Base-by-base conservation (phyloP, 2,113 vertebrate species). In the Ptilorrhoa leucosticta region DNA sequence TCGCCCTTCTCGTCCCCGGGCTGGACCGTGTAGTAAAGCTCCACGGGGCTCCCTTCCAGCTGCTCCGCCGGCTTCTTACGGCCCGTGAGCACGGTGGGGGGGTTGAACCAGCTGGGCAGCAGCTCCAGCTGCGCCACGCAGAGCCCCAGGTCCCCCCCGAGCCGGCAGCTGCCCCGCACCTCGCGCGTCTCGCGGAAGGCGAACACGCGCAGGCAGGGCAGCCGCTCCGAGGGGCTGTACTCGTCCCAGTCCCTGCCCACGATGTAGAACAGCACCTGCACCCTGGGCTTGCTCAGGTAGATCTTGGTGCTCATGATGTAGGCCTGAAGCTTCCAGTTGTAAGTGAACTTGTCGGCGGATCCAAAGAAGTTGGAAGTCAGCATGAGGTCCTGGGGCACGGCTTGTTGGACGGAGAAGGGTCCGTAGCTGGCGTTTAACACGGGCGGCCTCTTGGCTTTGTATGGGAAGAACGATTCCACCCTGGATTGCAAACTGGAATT, bases 151-250 rank as follows among this genome's bases (percentile, higher is more conserved):
- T 98, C 98, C 15, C 99, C 99, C 6, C 91, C 69, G 20, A 99
- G 97, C 48, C 98, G 97, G 97, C 99, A 99, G 94, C 98, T 98
- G 73, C 98, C 99, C 10, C 98, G 97, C 31, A 99, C 99, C 83
- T 99, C 99, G 93, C 99, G 98, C 2, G 99, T 99, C 96, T 99
- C 99, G 8, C 98, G 98, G 87, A 99, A 99, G 37, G 99, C 99
- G 14, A 99, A 99, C 91, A 99, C 98, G 26, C 98, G 97, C 83
- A 99, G 98, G 85, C 99, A 99, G 66, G 99, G 99, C 93, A 99
- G 98, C 88, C 95, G 97, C 79, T 99, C 98, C 0, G 93, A 93
- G 6, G 97, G 92, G 21, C 97, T 98, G 23, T 98, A 98, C 90
- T 99, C 98, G 5, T 98, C 99, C 99, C 99, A 99, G 97, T 99